Percentiles rank a stretch among this genome's conserved stretches.
These are phyloP conservation scores for Bombus sylvicola DNA, from an alignment of 1,140 invertebrate species.

Conservation along the genomic window DNA sequence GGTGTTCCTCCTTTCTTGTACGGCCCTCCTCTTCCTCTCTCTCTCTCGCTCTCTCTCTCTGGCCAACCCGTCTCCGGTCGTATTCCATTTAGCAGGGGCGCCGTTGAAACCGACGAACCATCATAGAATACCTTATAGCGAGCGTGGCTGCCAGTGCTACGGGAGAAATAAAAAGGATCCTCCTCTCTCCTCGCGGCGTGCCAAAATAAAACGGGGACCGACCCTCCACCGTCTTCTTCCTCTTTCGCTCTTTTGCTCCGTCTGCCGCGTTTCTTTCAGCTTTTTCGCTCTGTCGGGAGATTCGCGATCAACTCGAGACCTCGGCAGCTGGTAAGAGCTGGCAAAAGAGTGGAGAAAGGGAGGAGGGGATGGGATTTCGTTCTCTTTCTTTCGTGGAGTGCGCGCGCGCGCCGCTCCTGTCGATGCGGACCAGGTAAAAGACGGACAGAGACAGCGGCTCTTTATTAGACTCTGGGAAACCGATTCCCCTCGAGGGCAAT, in stretches of 20 bases:
- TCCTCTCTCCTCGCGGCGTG: conserved; percentile 66
- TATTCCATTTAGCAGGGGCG: conserved; percentile 79
- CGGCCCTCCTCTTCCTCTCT: neutral
- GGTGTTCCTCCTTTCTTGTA: conserved; percentile 7
- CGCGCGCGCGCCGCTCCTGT: neutral
- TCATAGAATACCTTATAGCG: conserved; percentile 78
- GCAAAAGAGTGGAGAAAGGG: neutral
- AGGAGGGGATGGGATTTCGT: neutral
- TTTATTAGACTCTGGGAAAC: conserved; percentile 70
- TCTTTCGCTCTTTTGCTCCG: conserved; percentile 4
- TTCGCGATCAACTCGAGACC: conserved; percentile 36
- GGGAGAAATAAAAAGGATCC: conserved; percentile 74
- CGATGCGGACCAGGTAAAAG: neutral
- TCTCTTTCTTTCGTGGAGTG: neutral
- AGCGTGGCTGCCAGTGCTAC: conserved; percentile 65
- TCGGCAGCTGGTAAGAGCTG: too few relatives aligned
- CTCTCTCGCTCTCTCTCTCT: conserved; percentile 35
- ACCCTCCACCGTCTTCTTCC: conserved; percentile 12
- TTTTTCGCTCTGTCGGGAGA: conserved; percentile 26
- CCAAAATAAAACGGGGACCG: conserved; percentile 73
- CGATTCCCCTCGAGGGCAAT: conserved; percentile 70
- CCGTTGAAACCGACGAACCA: conserved; percentile 76
- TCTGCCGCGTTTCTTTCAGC: conserved; percentile 34
- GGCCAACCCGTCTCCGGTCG: conserved; percentile 64
- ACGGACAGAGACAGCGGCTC: conserved; percentile 23